phyloP scores from a whole-genome alignment of 2,888 invertebrate genomes.

The Rhaphigaster nebulosa region DNA sequence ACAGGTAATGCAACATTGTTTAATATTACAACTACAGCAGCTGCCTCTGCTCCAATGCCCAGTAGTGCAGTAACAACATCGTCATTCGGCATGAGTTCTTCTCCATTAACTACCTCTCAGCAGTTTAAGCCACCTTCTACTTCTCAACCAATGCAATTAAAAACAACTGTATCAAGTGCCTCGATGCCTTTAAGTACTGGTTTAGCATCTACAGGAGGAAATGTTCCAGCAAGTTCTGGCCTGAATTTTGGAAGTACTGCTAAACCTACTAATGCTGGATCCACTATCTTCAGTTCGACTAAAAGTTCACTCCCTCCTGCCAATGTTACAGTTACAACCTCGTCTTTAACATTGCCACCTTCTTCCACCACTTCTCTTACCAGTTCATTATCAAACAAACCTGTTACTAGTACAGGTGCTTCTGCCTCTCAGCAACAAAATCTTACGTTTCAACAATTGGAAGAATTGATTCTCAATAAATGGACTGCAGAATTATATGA shows the following conservation, averaged over 20 bases:
- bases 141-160: conserved; percentile 10
- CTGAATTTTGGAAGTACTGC: conserved; percentile 44
- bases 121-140: conserved; percentile 32
- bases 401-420: conserved; percentile 69
- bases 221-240: conserved; percentile 42
- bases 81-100: neutral
- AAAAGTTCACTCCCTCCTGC: conserved; percentile 67
- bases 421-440: conserved; percentile 65
- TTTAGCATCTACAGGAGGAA: conserved; percentile 30
- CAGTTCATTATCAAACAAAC: conserved; percentile 66
- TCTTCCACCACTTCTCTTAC: conserved; percentile 69
- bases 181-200: conserved; percentile 42
- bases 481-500: conserved; percentile 94
- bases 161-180: neutral
- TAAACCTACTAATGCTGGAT: conserved; percentile 67
- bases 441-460: conserved; percentile 86
- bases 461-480: conserved; percentile 89
- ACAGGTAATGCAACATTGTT: conserved; percentile 41
- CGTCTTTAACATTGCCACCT: conserved; percentile 64
- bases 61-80: neutral
- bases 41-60: neutral
- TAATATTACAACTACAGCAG: neutral
- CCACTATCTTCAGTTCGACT: neutral
- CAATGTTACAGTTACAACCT: conserved; percentile 68
- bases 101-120: neutral